A percentile compares a stretch with the other conserved stretches of the same genome.
These are phyloP conservation scores for Stichopus chloronotus DNA, from an alignment of 35 echinoderm and acorn worm genomes.

Conservation along the genomic window DNA sequence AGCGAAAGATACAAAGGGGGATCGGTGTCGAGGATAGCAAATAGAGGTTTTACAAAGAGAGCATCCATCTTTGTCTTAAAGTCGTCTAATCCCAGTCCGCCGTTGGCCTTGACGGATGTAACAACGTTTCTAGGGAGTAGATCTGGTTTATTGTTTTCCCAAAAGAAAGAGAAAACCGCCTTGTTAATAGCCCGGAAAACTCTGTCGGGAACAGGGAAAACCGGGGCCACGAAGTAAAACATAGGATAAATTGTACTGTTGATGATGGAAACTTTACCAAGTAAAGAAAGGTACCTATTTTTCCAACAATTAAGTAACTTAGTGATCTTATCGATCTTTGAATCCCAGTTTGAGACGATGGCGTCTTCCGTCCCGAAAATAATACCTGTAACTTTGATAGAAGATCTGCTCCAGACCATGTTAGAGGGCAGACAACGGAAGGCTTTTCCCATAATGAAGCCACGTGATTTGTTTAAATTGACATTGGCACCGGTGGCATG, in stretches of 20 bases:
- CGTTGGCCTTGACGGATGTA: not conserved
- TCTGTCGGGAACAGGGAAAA: not conserved
- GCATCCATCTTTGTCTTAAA: not conserved
- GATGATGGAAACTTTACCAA: not conserved
- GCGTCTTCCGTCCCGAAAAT: not conserved
- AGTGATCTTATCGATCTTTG: not conserved
- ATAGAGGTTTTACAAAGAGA: not conserved
- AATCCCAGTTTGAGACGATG: not conserved
- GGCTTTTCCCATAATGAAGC: not conserved
- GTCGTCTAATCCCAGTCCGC: not conserved
- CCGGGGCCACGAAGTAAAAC: not conserved
- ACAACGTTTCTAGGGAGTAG: not conserved
- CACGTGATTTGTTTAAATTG: not conserved
- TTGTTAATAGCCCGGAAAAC: not conserved
- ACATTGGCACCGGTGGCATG: not conserved
- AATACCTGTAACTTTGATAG: not conserved
- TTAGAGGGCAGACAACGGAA: not conserved
- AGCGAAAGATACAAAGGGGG: not conserved
- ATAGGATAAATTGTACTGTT: not conserved
- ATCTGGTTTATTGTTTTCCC: not conserved
- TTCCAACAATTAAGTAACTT: not conserved
- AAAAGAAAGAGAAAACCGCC: not conserved
- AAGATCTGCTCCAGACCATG: not conserved
- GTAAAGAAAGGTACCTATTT: not conserved
- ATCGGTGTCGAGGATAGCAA: not conserved